Evolutionary conservation across 2,888 invertebrate genomes (phyloP).

Genomic region (Lasioglossum lativentre): DNA sequence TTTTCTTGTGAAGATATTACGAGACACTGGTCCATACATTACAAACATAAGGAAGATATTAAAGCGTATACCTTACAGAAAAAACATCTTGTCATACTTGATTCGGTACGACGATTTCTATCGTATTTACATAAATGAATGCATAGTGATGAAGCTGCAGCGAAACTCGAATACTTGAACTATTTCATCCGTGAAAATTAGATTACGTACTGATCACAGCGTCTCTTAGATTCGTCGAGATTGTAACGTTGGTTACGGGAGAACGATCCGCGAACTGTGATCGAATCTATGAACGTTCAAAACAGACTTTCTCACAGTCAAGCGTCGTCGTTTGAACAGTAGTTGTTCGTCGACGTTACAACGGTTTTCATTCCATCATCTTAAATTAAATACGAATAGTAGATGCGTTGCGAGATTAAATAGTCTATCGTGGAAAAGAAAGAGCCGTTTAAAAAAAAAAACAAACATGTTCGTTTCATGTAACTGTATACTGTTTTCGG

Average conservation of each 20-base stretch:
- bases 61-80: constrained; percentile 71
- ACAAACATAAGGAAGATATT: constrained; percentile 76
- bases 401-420: constrained; percentile 46
- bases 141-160: constrained; percentile 68
- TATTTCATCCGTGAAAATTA: constrained; percentile 60
- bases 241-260: constrained; percentile 28
- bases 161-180: constrained; percentile 63
- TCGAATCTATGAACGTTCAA: constrained; percentile 12
- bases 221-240: constrained; percentile 30
- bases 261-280: constrained; percentile 34
- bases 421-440: constrained; percentile 45
- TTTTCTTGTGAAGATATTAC: constrained; percentile 29
- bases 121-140: constrained; percentile 71
- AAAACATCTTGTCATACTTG: constrained; percentile 58
- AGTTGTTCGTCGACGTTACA: not conserved
- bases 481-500: constrained; percentile 52
- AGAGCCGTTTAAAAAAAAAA: constrained; percentile 36
- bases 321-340: constrained; percentile 8
- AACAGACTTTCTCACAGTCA: constrained; percentile 15
- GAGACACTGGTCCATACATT: constrained; percentile 71
- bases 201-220: constrained; percentile 44
- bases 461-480: not conserved
- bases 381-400: constrained; percentile 37
- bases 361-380: constrained; percentile 10
- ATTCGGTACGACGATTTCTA: constrained; percentile 58